Evolutionary conservation across 2,888 invertebrate species (phyloP).

Genomic region (Ormia ochracea): DNA sequence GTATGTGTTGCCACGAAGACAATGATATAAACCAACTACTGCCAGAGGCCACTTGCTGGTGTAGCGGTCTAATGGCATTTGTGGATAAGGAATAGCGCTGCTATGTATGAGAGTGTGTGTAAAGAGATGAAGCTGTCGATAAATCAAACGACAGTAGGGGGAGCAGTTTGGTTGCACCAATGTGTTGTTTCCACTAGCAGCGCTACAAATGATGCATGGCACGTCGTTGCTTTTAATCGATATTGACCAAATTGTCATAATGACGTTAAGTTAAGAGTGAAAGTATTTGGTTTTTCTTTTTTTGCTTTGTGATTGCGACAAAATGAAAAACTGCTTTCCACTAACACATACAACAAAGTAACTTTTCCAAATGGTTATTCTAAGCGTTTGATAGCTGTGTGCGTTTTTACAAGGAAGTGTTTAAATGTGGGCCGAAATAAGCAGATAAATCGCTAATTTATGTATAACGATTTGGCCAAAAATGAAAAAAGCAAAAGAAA

Average conservation of each 20-base stretch:
- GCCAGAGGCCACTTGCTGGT: conserved; percentile 39
- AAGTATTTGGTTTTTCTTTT: conserved; percentile 51
- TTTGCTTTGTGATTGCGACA: neutral
- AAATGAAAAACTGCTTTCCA: neutral
- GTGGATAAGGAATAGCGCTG: conserved; percentile 17
- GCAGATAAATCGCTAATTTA: conserved; percentile 45
- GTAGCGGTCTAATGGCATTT: conserved; percentile 55
- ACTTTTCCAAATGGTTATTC: neutral
- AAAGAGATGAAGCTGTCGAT: conserved; percentile 5
- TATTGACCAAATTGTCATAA: conserved; percentile 60
- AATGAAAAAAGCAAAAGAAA: conserved; percentile 4
- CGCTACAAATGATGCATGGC: conserved; percentile 56
- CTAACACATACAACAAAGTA: neutral
- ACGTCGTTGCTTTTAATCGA: conserved; percentile 55
- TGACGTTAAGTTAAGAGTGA: conserved; percentile 46
- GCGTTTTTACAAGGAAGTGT: neutral
- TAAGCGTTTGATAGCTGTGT: neutral
- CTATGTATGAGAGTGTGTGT: neutral
- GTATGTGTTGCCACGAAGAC: neutral
- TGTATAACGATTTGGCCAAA: conserved; percentile 27
- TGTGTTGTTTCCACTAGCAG: conserved; percentile 10
- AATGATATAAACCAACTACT: neutral
- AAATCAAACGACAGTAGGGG: neutral
- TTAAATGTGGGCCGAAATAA: conserved; percentile 11
- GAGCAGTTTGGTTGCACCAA: conserved; percentile 33